phyloP scores from a whole-genome alignment of 1,140 invertebrate species.

The Ruditapes philippinarum region DNA sequence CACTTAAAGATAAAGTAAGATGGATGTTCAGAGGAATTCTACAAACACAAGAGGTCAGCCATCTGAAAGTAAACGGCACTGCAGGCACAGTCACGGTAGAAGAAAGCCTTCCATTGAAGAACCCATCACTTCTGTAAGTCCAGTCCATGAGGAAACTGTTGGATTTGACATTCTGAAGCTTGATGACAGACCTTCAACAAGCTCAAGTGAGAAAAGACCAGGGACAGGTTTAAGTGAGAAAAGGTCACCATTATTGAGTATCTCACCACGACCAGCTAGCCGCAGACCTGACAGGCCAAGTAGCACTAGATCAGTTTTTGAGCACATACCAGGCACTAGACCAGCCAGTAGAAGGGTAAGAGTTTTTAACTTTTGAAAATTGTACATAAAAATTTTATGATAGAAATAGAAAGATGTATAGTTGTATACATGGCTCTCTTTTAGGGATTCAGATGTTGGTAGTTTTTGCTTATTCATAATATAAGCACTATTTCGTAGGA shows the following conservation, averaged over 20 bases:
- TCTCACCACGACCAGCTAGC: slow-evolving; percentile 12
- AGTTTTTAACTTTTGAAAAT: too few species aligned
- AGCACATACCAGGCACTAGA: slow-evolving; percentile 61
- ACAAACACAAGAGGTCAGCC: background rate
- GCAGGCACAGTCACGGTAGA: slow-evolving; percentile 56
- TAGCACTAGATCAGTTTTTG: slow-evolving; percentile 52
- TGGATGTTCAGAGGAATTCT: slow-evolving; percentile 1
- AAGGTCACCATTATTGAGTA: background rate
- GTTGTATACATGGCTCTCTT: too few species aligned
- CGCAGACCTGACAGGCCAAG: slow-evolving; percentile 29
- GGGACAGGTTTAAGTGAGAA: too few species aligned
- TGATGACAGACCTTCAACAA: slow-evolving; percentile 17
- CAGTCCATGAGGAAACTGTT: slow-evolving; percentile 22
- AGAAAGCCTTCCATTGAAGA: slow-evolving; percentile 22
- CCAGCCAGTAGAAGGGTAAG: slow-evolving; percentile 63
- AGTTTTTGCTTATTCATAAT: too few species aligned
- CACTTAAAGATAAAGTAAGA: background rate
- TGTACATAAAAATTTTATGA: too few species aligned
- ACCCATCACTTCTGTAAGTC: background rate
- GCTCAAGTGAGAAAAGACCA: slow-evolving; percentile 3
- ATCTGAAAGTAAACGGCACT: slow-evolving; percentile 19
- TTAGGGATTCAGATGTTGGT: too few species aligned
- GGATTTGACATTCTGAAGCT: slow-evolving; percentile 28
- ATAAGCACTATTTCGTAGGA: too few species aligned
- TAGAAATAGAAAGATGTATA: too few species aligned